Percentiles rank a stretch among this genome's conserved stretches.
These are phyloP conservation scores for Cranoglanis bouderius DNA, from an alignment of 2,113 vertebrate genomes.

Conservation along the genomic window DNA sequence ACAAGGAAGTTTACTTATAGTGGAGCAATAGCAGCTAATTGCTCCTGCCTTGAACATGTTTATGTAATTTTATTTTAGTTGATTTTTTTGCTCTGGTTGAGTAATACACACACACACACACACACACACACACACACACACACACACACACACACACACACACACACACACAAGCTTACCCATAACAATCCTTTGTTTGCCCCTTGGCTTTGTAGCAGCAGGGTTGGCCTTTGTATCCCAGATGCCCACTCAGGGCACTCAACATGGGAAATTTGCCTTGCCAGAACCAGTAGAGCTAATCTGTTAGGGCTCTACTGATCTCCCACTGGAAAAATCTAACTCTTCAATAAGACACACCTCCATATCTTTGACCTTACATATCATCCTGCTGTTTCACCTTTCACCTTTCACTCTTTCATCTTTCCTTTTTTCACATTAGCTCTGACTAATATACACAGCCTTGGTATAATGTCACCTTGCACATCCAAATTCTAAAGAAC, in stretches of 20 bases:
- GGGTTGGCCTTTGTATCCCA: conserved; percentile 69
- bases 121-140: conserved; percentile 17
- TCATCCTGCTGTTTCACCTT: conserved; percentile 29
- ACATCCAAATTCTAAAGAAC: not conserved
- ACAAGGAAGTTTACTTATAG: conserved; percentile 20
- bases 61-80: conserved; percentile 26
- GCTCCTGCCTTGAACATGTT: conserved; percentile 13
- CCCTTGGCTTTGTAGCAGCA: conserved; percentile 66
- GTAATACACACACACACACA: not conserved
- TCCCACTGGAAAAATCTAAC: conserved; percentile 18
- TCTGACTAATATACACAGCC: conserved; percentile 4
- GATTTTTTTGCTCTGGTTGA: not conserved
- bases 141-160: too few species aligned
- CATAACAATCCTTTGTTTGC: not conserved
- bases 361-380: conserved; percentile 4
- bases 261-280: conserved; percentile 65
- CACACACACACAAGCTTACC: not conserved
- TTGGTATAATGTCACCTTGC: not conserved
- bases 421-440: conserved; percentile 2
- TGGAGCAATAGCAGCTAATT: not conserved
- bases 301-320: conserved; percentile 51
- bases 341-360: conserved; percentile 25
- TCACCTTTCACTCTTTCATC: conserved; percentile 5
- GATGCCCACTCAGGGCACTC: conserved; percentile 61
- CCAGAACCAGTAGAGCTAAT: conserved; percentile 54